phyloP scores from a whole-genome alignment of 2,888 invertebrate species.

The Acrobeloides nanus region DNA sequence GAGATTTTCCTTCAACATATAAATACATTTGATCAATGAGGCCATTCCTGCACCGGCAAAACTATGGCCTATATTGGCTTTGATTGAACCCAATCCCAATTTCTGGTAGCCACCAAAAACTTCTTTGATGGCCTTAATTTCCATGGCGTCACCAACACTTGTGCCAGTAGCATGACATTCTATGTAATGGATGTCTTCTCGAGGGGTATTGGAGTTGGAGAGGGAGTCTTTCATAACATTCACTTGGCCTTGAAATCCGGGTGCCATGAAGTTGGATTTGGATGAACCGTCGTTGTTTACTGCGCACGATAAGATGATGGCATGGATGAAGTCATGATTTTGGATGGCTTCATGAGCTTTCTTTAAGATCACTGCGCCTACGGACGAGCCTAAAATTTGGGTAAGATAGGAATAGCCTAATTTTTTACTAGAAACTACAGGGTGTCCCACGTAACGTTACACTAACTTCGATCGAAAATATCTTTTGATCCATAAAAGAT shows the following conservation, averaged over 20 bases:
- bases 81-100: conserved; percentile 32
- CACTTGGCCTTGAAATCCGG: conserved; percentile 34
- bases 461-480: no score
- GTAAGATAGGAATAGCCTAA: no score
- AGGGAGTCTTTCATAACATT: conserved; percentile 38
- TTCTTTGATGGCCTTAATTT: conserved; percentile 28
- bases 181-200: conserved; percentile 74
- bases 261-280: conserved; percentile 48
- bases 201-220: conserved; percentile 61
- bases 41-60: conserved; percentile 47
- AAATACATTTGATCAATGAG: conserved; percentile 31
- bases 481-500: no score
- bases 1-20: conserved; percentile 31
- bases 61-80: conserved; percentile 46
- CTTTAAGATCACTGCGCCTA: conserved; percentile 34
- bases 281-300: conserved; percentile 35
- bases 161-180: conserved; percentile 93
- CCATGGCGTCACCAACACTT: conserved; percentile 40
- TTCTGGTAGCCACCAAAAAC: conserved; percentile 15
- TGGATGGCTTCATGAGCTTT: conserved; percentile 15
- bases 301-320: conserved; percentile 27
- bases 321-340: conserved; percentile 31
- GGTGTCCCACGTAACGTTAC: no score
- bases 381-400: no score
- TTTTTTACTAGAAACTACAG: no score